phyloP scores from a whole-genome alignment of 2,797 vertebrate genomes.

The Paedocypris micromegethes region DNA sequence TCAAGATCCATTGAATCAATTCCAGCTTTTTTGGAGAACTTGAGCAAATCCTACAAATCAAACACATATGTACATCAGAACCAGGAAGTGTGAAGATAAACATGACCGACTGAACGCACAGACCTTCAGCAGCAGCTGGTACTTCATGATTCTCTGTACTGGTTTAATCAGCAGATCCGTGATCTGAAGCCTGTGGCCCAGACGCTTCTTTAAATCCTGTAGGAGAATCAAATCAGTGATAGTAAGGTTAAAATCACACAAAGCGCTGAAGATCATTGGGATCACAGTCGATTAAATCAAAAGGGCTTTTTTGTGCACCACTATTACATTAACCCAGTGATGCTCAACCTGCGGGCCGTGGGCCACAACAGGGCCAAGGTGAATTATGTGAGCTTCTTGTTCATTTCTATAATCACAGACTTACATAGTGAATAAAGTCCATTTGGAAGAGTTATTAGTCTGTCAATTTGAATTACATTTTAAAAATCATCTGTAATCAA shows the following conservation, averaged over 20 bases:
- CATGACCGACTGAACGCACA: constrained; percentile 31
- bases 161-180: constrained; percentile 93
- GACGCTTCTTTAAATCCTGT: constrained; percentile 89
- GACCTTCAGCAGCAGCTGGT: constrained; percentile 95
- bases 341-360: no score
- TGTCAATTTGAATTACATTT: no score
- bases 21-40: constrained; percentile 91
- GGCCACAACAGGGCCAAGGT: no score
- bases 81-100: constrained; percentile 26
- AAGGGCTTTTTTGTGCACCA: neutral
- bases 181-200: constrained; percentile 89
- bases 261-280: no score
- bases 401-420: no score
- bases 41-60: constrained; percentile 83
- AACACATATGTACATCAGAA: constrained; percentile 2
- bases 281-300: neutral
- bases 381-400: no score
- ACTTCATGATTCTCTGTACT: constrained; percentile 97
- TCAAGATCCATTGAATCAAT: constrained; percentile 87
- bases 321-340: no score
- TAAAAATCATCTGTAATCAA: no score
- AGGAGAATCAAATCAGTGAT: neutral
- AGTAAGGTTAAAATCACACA: neutral
- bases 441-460: no score
- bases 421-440: no score